Percentiles rank a stretch among this genome's conserved stretches.
phyloP scores from a whole-genome alignment of 2,797 vertebrate species.

The Ctenopoma kingsleyae region DNA sequence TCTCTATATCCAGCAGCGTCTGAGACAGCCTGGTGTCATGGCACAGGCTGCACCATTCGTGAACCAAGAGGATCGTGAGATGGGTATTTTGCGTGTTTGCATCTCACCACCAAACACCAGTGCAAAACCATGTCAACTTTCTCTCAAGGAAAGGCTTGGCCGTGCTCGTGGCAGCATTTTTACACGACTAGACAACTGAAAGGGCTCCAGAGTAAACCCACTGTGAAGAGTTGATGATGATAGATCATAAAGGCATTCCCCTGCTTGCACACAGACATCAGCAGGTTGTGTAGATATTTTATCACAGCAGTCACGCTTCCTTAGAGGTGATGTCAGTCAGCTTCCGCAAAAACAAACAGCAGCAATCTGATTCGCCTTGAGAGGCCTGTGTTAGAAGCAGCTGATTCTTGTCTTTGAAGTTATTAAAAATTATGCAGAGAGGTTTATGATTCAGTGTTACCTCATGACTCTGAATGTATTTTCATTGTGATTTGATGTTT shows the following conservation, averaged over 20 bases:
- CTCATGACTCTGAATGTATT: not conserved
- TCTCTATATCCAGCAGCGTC: constrained; percentile 29
- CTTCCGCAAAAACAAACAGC: constrained; percentile 32
- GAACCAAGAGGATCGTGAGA: constrained; percentile 9
- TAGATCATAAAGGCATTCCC: constrained; percentile 24
- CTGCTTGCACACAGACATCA: constrained; percentile 1
- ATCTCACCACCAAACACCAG: not conserved
- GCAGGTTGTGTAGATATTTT: constrained; percentile 31
- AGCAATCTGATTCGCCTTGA: constrained; percentile 2
- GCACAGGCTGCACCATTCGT: constrained; percentile 13
- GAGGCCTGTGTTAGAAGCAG: constrained; percentile 22
- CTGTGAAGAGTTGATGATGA: constrained; percentile 8
- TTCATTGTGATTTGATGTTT: not conserved
- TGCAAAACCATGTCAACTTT: constrained; percentile 6
- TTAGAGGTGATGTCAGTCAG: constrained; percentile 58
- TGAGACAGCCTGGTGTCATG: constrained; percentile 51
- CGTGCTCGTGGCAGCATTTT: constrained; percentile 19
- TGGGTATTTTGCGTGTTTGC: constrained; percentile 4
- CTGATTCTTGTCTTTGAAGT: constrained; percentile 41
- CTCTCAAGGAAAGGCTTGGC: constrained; percentile 27
- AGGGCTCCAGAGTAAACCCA: constrained; percentile 7
- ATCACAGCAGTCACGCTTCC: constrained; percentile 37
- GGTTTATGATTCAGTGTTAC: constrained; percentile 10
- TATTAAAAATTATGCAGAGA: not conserved
- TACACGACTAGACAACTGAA: not conserved